phyloP scores from a whole-genome alignment of 2,888 invertebrate genomes.

The Odontomyia ornata region DNA sequence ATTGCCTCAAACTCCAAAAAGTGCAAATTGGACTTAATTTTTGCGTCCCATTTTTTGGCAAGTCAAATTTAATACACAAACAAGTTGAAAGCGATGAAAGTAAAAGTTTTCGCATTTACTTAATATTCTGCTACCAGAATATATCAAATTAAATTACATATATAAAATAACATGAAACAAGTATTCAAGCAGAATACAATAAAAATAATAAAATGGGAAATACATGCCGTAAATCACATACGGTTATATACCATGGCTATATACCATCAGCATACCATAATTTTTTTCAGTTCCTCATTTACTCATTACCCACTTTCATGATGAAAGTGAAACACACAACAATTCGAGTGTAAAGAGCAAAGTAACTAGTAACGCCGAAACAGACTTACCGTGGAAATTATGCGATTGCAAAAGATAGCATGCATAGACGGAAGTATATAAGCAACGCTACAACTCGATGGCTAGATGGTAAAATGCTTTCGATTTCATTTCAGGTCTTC shows the following conservation, averaged over 20 bases:
- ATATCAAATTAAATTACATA: neutral
- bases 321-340: conserved; percentile 43
- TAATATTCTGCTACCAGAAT: too few species aligned
- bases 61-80: too few species aligned
- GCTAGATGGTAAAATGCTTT: conserved; percentile 53
- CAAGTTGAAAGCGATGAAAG: too few species aligned
- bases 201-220: conserved; percentile 30
- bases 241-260: neutral
- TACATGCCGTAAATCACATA: conserved; percentile 39
- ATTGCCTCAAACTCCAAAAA: neutral
- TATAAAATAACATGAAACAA: neutral
- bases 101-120: too few species aligned
- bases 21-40: too few species aligned
- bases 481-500: conserved; percentile 54
- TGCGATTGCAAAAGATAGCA: conserved; percentile 5
- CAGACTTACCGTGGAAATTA: neutral
- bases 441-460: conserved; percentile 1
- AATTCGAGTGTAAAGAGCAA: conserved; percentile 35
- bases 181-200: conserved; percentile 8
- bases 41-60: too few species aligned
- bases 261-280: too few species aligned
- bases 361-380: conserved; percentile 18
- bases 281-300: conserved; percentile 43
- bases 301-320: conserved; percentile 49
- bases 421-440: conserved; percentile 43